phyloP scores from a whole-genome alignment of 2,113 vertebrate species.

The Lamprologus lemairii region DNA sequence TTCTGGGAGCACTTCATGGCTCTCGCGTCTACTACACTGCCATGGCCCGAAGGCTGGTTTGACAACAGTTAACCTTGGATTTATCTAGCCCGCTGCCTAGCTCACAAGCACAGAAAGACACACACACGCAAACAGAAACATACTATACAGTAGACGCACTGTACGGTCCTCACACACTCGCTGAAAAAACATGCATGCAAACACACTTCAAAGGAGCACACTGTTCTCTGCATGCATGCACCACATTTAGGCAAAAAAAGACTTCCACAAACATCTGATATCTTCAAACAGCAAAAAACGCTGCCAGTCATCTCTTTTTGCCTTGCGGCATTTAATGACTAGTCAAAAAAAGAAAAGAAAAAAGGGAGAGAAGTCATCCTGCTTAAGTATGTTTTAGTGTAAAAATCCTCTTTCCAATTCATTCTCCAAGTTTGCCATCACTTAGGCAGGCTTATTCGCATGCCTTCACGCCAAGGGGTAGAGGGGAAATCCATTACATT shows the following conservation, averaged over 20 bases:
- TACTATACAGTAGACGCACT: background rate
- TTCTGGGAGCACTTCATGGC: slow-evolving; percentile 56
- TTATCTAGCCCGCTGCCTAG: slow-evolving; percentile 26
- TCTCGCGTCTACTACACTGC: slow-evolving; percentile 33
- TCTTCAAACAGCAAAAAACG: background rate
- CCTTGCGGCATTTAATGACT: background rate
- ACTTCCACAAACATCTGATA: background rate
- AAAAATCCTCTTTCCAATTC: slow-evolving; percentile 5
- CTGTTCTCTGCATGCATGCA: background rate
- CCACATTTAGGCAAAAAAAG: background rate
- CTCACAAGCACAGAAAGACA: slow-evolving; percentile 2
- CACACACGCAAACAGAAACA: background rate
- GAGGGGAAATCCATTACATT: slow-evolving; percentile 36
- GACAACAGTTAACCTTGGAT: slow-evolving; percentile 70
- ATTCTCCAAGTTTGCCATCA: slow-evolving; percentile 6
- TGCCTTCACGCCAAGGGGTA: background rate
- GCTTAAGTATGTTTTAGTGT: background rate
- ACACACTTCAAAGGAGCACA: background rate
- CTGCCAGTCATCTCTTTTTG: background rate
- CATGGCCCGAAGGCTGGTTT: slow-evolving; percentile 58
- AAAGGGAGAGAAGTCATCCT: background rate
- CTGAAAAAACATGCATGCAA: background rate
- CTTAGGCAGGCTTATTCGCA: slow-evolving; percentile 1
- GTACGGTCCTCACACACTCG: background rate
- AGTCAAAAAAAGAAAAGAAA: background rate